Evolutionary conservation across 2,113 vertebrate species (phyloP).

Genomic region (Nannospalax galili): DNA sequence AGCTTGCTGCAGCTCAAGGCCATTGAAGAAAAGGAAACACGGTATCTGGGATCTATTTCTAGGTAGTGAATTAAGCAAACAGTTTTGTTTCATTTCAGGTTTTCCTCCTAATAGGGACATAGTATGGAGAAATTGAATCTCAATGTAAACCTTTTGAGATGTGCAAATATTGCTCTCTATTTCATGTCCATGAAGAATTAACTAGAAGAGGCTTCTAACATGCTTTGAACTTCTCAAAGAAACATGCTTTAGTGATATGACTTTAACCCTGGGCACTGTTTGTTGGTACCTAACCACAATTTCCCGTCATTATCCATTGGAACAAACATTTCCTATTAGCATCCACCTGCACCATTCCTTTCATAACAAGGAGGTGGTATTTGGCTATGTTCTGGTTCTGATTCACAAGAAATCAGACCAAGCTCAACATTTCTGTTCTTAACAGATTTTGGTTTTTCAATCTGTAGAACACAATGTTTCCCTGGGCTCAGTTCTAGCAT

Average conservation of each 20-base stretch:
- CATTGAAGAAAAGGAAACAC: background rate
- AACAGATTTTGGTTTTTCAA: constrained; percentile 85
- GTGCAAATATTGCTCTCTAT: background rate
- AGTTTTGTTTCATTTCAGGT: constrained; percentile 30
- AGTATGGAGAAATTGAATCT: constrained; percentile 13
- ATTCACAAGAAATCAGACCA: constrained; percentile 81
- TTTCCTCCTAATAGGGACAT: background rate
- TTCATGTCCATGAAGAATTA: background rate
- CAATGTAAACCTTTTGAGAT: background rate
- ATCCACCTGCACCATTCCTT: constrained; percentile 79
- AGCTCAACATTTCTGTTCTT: constrained; percentile 82
- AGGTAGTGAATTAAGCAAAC: constrained; percentile 34
- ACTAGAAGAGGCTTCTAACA: constrained; percentile 47
- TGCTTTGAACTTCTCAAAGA: constrained; percentile 46
- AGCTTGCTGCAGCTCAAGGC: constrained; percentile 1
- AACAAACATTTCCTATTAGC: constrained; percentile 66
- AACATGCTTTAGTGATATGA: constrained; percentile 51
- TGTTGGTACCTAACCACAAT: constrained; percentile 57
- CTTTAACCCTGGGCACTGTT: constrained; percentile 24
- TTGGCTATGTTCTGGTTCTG: constrained; percentile 80
- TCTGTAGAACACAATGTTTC: constrained; percentile 84
- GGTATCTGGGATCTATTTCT: constrained; percentile 18
- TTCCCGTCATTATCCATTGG: constrained; percentile 47
- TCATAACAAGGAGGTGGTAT: constrained; percentile 78
- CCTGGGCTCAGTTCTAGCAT: constrained; percentile 82